Evolutionary conservation across 2,888 invertebrate species (phyloP).

Genomic region (Acrobasis consociella): DNA sequence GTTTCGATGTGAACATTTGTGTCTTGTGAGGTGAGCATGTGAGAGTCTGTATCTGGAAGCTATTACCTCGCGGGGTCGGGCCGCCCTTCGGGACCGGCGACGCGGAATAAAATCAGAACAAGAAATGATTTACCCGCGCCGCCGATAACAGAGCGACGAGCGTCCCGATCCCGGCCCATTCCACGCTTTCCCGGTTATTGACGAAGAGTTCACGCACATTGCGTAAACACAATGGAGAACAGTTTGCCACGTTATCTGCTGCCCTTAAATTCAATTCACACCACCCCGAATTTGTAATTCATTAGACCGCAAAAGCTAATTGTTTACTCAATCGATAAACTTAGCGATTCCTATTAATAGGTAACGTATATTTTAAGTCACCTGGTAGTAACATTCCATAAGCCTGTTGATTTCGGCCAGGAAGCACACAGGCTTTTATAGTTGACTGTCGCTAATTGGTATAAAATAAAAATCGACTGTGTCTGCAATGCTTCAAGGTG

Average conservation of each 20-base stretch:
- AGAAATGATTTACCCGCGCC: conserved; percentile 68
- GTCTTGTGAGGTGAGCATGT: conserved; percentile 58
- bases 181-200: conserved; percentile 46
- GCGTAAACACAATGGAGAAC: conserved; percentile 55
- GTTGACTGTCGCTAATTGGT: no score
- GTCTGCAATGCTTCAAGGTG: no score
- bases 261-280: conserved; percentile 43
- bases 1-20: conserved; percentile 68
- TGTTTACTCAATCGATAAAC: conserved; percentile 24
- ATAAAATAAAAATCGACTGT: no score
- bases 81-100: conserved; percentile 55
- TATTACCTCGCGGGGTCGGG: conserved; percentile 58
- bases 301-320: conserved; percentile 30
- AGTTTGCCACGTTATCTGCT: conserved; percentile 47
- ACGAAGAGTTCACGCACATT: conserved; percentile 59
- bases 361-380: conserved; percentile 11
- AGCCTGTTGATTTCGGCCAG: no score
- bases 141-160: conserved; percentile 58
- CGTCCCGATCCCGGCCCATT: conserved; percentile 42
- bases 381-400: no score
- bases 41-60: conserved; percentile 65
- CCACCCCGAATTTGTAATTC: conserved; percentile 30
- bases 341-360: neutral
- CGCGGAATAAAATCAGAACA: conserved; percentile 72
- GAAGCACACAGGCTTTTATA: no score